A percentile compares a stretch with the other conserved stretches of the same genome.
Conservation (phyloP, 2,888 invertebrate species). For the Argyra leucocephala region DNA sequence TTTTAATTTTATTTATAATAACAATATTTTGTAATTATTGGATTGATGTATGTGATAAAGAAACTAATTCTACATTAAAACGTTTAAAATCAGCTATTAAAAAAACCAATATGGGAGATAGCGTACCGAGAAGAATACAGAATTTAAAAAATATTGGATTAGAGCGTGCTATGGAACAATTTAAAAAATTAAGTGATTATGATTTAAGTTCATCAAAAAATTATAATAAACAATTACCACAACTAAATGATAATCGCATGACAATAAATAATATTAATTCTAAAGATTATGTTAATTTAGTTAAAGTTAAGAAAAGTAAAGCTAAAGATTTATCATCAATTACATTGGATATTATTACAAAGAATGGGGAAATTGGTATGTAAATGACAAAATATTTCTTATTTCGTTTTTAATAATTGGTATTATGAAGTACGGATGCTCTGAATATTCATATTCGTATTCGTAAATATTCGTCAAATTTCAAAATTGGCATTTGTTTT, state of each 20-base stretch:
- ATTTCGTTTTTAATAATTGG: too few relatives aligned
- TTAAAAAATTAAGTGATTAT: constrained; percentile 25
- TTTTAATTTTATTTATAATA: neutral
- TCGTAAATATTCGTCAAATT: too few relatives aligned
- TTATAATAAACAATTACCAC: constrained; percentile 22
- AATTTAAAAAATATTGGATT: constrained; percentile 15
- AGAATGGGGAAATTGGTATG: constrained; percentile 33
- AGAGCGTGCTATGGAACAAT: constrained; percentile 21
- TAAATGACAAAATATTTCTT: too few relatives aligned
- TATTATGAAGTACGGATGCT: too few relatives aligned
- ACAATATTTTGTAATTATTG: constrained; percentile 5
- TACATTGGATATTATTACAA: constrained; percentile 36
- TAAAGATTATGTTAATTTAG: constrained; percentile 35
- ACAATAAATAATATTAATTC: constrained; percentile 33
- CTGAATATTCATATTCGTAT: too few relatives aligned
- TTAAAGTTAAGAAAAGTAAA: constrained; percentile 38
- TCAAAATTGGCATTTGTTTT: too few relatives aligned
- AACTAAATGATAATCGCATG: constrained; percentile 25
- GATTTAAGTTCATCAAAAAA: constrained; percentile 24
- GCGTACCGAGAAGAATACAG: neutral
- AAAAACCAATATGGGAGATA: neutral
- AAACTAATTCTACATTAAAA: neutral
- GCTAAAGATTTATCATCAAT: constrained; percentile 39
- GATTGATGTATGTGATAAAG: neutral
- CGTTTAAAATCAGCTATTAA: neutral